A percentile compares a stretch with the other conserved stretches of the same genome.
Conservation (phyloP, 2,888 invertebrate species). For the Drosophila subquinaria region DNA sequence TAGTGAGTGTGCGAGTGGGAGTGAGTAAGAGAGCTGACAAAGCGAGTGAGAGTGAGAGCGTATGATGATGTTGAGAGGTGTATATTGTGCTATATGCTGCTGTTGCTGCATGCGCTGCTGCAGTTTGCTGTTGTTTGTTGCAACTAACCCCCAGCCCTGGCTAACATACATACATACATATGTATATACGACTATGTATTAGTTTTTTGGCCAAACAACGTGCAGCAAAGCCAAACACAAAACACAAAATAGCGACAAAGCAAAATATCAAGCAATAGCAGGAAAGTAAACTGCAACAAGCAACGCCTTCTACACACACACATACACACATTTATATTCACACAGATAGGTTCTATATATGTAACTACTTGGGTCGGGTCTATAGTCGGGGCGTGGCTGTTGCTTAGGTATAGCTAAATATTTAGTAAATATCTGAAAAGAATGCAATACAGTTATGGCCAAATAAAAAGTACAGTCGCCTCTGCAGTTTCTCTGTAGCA, state of each 20-base stretch:
- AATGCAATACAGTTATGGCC: conserved; percentile 10
- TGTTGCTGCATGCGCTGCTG: conserved; percentile 57
- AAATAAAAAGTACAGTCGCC: conserved; percentile 59
- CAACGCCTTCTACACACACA: conserved; percentile 51
- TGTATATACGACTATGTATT: conserved; percentile 55
- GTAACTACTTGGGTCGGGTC: not conserved
- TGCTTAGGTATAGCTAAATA: conserved; percentile 55
- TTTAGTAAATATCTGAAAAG: conserved; percentile 54
- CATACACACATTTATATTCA: not conserved
- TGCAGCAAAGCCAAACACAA: conserved; percentile 61
- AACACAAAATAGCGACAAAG: conserved; percentile 68
- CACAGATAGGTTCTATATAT: conserved; percentile 18
- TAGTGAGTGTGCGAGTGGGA: conserved; percentile 49
- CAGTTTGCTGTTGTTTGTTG: conserved; percentile 79
- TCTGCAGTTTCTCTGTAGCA: conserved; percentile 22
- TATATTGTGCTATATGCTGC: conserved; percentile 7
- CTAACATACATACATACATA: conserved; percentile 6
- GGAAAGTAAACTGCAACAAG: conserved; percentile 68
- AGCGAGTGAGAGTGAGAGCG: conserved; percentile 10
- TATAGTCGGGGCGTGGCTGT: conserved; percentile 43
- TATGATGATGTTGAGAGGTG: conserved; percentile 5
- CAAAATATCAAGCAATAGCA: conserved; percentile 78
- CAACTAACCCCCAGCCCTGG: conserved; percentile 73
- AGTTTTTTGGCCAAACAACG: conserved; percentile 76
- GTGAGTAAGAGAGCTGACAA: conserved; percentile 18